These are phyloP conservation scores for Mythimna impura DNA, from an alignment of 2,888 invertebrate genomes.

Conservation along the genomic window DNA sequence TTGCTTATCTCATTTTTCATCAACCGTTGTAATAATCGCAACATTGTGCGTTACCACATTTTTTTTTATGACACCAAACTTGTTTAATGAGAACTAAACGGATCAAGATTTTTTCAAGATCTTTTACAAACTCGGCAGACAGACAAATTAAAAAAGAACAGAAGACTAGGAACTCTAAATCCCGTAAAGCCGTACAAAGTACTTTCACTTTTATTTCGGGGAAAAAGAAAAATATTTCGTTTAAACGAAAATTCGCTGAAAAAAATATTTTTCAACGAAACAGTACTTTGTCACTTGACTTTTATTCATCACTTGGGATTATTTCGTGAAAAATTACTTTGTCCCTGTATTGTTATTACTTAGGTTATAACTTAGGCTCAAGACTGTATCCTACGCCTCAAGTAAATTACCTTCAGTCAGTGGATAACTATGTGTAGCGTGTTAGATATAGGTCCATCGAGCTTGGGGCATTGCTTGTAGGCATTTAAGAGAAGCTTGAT, in stretches of 20 bases:
- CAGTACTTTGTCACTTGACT: slow-evolving; percentile 29
- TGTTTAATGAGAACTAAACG: not conserved
- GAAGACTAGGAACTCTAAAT: slow-evolving; percentile 17
- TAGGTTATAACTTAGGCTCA: slow-evolving; percentile 19
- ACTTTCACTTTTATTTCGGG: slow-evolving; percentile 20
- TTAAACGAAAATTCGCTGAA: not conserved
- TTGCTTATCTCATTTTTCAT: no score
- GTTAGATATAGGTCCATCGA: slow-evolving; percentile 5
- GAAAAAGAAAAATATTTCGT: slow-evolving; percentile 15
- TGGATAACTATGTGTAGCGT: not conserved
- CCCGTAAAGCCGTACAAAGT: slow-evolving; percentile 28
- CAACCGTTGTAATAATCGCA: no score
- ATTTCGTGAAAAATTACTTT: slow-evolving; percentile 19
- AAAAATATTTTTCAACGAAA: slow-evolving; percentile 2
- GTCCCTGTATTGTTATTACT: slow-evolving; percentile 17
- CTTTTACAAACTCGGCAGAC: not conserved
- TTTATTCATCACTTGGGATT: slow-evolving; percentile 49
- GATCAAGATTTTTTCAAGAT: not conserved
- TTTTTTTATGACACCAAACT: no score
- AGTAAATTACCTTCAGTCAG: not conserved
- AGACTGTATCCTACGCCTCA: not conserved
- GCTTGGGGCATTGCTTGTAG: not conserved
- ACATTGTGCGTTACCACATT: no score
- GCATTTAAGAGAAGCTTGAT: not conserved
- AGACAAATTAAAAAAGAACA: slow-evolving; percentile 16